phyloP scores from a whole-genome alignment of 2,888 invertebrate genomes.

The Micoletzkya japonica region DNA sequence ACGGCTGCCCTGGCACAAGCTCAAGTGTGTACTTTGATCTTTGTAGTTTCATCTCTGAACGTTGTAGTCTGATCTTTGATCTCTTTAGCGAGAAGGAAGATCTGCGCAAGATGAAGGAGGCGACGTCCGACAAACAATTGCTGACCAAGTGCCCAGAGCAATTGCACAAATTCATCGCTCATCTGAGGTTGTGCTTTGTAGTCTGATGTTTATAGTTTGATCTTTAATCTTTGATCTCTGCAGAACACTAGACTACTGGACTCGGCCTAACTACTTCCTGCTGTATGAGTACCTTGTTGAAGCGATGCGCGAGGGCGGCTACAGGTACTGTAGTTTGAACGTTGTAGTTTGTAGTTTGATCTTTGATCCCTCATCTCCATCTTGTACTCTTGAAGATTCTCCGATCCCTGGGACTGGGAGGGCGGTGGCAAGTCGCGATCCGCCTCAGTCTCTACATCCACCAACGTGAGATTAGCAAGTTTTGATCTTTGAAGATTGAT shows the following conservation, averaged over 20 bases:
- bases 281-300: slow-evolving; percentile 19
- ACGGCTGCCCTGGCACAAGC: slow-evolving; percentile 19
- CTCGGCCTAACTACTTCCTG: slow-evolving; percentile 23
- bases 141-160: slow-evolving; percentile 11
- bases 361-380: slow-evolving; percentile 5
- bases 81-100: slow-evolving; percentile 25
- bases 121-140: slow-evolving; percentile 1
- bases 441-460: no score
- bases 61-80: neutral
- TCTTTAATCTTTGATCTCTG: slow-evolving; percentile 10
- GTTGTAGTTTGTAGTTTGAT: neutral
- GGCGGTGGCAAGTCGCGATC: slow-evolving; percentile 1
- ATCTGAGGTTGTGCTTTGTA: slow-evolving; percentile 11
- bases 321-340: neutral
- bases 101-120: slow-evolving; percentile 5
- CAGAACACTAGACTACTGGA: slow-evolving; percentile 24
- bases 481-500: neutral
- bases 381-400: neutral
- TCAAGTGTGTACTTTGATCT: slow-evolving; percentile 11
- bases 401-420: slow-evolving; percentile 15
- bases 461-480: neutral
- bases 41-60: neutral
- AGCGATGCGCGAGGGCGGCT: slow-evolving; percentile 18
- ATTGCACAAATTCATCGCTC: slow-evolving; percentile 6
- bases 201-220: neutral